Evolutionary conservation across 2,888 invertebrate genomes (phyloP), one percentile per base, ranked within the genome.

Genomic region (Meiosimyza platycephala): DNA sequence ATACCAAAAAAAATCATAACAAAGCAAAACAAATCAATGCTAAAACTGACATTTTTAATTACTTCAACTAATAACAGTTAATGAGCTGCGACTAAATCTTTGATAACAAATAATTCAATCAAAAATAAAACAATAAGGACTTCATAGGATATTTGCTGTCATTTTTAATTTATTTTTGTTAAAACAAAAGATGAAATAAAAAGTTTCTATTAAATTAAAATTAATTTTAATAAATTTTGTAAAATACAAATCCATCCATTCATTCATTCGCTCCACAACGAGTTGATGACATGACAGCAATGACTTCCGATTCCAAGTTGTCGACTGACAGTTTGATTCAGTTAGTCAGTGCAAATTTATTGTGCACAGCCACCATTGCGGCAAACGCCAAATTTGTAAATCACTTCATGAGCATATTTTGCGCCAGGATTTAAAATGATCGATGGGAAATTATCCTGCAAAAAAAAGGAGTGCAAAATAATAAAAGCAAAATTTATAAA

Each of bases 391-490:
- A 93, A 96, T 87, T 92, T 94, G 85, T 93, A 95, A 73, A 91
- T 90, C 55, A 93, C 92, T 74, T 88, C 89, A 80, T 95, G 94
- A 28, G 88, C 85, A 82, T 95, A 95, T 1, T 89, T 88, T 79
- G 93, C 89, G 2, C 93, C 93, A 13, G 95, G 95, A 80, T 91
- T 90, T 62, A 95, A 80, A 64, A 94, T 89, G 6, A 92, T 90
- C 72, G 90, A 91, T 2, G 95, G 95, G 79, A 95, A 96, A 79
- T 93, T 92, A 79, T 86, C 87, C 93, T 94, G 89, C 68, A 90
- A 91, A 40, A 11, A 50, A 40, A 64, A 50, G 2, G 16, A n/a
- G 18, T n/a, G 16, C 16, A 33, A 55, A 55, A 55, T 57, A 1
- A 18, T 18, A n/a, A 57, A 57, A 57, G 11, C 3, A 18, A 57